phyloP scores from a whole-genome alignment of 2,797 vertebrate genomes.

The Rhyacichthys aspro region DNA sequence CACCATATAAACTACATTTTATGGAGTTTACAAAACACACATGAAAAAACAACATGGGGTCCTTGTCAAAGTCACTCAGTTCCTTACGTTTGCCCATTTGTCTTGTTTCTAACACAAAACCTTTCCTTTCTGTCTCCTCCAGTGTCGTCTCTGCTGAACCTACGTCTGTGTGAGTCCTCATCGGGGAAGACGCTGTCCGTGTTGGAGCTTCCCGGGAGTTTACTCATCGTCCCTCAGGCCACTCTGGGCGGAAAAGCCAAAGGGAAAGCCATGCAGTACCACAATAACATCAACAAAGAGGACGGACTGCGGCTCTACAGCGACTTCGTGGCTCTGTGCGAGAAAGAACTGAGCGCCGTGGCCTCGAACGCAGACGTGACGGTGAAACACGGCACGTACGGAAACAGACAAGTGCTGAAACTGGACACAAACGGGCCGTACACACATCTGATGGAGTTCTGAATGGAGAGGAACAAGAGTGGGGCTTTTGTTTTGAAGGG shows the following conservation, averaged over 20 bases:
- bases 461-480: conserved; percentile 2
- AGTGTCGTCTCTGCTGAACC: conserved; percentile 87
- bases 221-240: conserved; percentile 93
- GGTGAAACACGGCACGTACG: conserved; percentile 89
- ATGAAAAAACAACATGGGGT: no score
- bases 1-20: no score
- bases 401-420: conserved; percentile 92
- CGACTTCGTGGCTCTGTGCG: conserved; percentile 84
- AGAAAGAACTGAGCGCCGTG: conserved; percentile 75
- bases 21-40: no score
- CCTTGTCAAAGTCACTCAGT: no score
- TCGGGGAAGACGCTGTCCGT: conserved; percentile 85
- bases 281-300: conserved; percentile 89
- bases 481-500: no score
- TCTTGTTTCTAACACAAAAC: no score
- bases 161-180: conserved; percentile 89
- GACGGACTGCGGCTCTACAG: conserved; percentile 87
- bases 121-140: conserved; percentile 27
- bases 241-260: conserved; percentile 92
- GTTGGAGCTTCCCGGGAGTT: conserved; percentile 87
- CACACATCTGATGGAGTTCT: conserved; percentile 92
- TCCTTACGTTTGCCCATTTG: no score
- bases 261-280: conserved; percentile 92
- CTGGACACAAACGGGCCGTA: conserved; percentile 94
- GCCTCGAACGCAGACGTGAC: conserved; percentile 41